Evolutionary conservation across 2,888 invertebrate genomes (phyloP), one percentile per base, ranked within the genome.

Genomic region (Noctua janthina): DNA sequence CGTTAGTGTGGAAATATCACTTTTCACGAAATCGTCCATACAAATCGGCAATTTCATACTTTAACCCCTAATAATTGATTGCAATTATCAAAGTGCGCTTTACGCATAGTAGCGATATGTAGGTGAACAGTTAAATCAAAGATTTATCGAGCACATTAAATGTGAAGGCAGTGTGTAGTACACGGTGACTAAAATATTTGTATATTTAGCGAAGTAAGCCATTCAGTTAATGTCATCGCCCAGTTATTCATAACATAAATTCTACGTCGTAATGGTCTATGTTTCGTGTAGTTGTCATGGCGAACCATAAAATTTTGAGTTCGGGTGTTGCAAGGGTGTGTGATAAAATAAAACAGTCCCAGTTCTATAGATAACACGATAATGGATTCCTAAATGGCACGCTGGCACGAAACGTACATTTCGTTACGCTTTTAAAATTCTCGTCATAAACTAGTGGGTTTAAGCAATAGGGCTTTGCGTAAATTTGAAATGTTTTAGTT

Each of bases 341-440:
- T 87, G 83, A 85, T 89, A 83, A 89, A 89, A 87, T 86, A 86
- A 87, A 90, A 86, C 85, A 87, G 83, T 86, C 77, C 83, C 80
- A 85, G 85, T 87, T 74, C 84, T 83, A 84, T 88, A 90, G 91
- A 90, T 90, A 91, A 91, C 90, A 84, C 82, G 85, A 89, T 89
- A 92, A 91, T 91, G 88, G 89, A 82, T 89, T 90, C 84, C 80
- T 84, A 85, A 91, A 91, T 88, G 91, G 89, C 87, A 75, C 71
- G 84, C 85, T 89, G 91, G 89, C 91, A 92, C 91, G 91, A 75
- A 89, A 91, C 77, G 81, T 64, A 87, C 74, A 78, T 84, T 83
- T 85, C 79, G 83, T 88, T 86, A 85, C 70, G 76, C 81, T 86
- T 88, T 89, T 84, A 83, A 85, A 82, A 88, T 76, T 85, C 68